Percentiles rank a stretch among this genome's conserved stretches.
Conservation (phyloP, 2,797 vertebrate species). For the Xenops minutus region DNA sequence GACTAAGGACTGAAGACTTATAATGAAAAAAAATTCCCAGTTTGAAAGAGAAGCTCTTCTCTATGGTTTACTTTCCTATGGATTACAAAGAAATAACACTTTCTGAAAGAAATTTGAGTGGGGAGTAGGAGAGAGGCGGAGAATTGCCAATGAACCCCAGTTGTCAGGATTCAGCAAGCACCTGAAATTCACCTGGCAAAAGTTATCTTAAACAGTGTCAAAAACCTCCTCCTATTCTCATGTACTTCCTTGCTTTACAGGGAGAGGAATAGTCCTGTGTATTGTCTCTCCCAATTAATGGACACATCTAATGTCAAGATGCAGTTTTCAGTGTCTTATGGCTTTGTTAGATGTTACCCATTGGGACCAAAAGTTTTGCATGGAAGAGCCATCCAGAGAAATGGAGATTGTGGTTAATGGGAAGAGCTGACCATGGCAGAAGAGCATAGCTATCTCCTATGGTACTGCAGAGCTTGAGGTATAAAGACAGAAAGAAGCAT, state of each 20-base stretch:
- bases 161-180: neutral
- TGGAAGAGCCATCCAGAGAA: neutral
- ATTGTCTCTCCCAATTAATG: accelerated
- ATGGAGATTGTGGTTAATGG: neutral
- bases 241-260: accelerated
- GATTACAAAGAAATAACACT: neutral
- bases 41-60: neutral
- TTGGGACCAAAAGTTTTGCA: neutral
- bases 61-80: neutral
- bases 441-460: neutral
- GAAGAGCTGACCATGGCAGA: neutral
- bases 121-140: neutral
- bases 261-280: neutral
- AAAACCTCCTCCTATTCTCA: neutral
- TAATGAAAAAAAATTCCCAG: neutral
- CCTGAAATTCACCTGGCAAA: neutral
- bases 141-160: neutral
- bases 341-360: neutral
- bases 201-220: neutral
- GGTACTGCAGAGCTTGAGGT: neutral
- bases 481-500: neutral
- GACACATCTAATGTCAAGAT: neutral
- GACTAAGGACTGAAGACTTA: neutral
- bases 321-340: neutral
- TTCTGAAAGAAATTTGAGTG: neutral